Evolutionary conservation across 2,113 vertebrate species (phyloP).

Genomic region (Sinocyclocheilus grahami): DNA sequence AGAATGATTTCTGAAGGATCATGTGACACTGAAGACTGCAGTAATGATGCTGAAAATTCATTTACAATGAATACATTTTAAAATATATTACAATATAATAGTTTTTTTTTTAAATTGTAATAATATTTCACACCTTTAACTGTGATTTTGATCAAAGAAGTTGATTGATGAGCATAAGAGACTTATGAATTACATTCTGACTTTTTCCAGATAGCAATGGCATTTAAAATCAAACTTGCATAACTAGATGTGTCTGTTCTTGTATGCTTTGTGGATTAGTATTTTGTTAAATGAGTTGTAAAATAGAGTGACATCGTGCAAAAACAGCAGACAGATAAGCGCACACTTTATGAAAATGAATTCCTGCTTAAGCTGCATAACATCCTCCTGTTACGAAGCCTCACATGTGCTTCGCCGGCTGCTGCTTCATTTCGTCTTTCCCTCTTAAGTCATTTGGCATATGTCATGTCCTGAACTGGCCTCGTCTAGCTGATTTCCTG

Average conservation of each 20-base stretch:
- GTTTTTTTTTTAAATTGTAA: not conserved
- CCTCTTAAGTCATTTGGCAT: constrained; percentile 1
- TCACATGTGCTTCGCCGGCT: not conserved
- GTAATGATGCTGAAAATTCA: not conserved
- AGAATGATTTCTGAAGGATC: not conserved
- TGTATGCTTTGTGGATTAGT: too few relatives aligned
- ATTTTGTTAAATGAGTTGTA: too few relatives aligned
- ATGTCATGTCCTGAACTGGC: constrained; percentile 7
- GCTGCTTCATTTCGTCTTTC: not conserved
- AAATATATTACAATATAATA: too few relatives aligned
- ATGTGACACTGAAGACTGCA: not conserved
- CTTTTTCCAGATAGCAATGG: not conserved
- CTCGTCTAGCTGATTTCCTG: constrained; percentile 22
- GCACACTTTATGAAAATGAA: not conserved
- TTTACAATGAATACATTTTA: too few relatives aligned
- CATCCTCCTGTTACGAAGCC: not conserved
- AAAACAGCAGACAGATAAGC: not conserved
- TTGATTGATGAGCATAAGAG: not conserved
- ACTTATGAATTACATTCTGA: too few relatives aligned
- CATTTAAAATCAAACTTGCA: too few relatives aligned
- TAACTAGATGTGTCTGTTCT: too few relatives aligned
- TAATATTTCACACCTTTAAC: not conserved
- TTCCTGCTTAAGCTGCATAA: not conserved
- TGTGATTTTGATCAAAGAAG: not conserved
- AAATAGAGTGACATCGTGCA: too few relatives aligned